A percentile compares a stretch with the other conserved stretches of the same genome.
Evolutionary conservation across 2,797 vertebrate genomes (phyloP).

Genomic region (Podarcis siculus): DNA sequence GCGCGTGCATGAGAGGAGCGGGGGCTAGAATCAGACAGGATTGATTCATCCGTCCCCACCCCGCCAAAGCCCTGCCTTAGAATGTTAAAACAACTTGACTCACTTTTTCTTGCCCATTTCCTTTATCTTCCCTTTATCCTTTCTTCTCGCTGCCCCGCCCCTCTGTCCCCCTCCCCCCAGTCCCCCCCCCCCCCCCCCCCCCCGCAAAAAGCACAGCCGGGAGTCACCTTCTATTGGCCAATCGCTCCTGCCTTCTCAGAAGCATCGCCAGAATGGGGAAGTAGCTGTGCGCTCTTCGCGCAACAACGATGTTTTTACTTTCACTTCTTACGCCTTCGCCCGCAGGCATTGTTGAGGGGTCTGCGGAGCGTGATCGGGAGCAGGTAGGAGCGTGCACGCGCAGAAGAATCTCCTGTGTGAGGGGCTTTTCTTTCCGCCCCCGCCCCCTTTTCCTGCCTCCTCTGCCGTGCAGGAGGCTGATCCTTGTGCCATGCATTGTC

Average conservation of each 20-base stretch:
- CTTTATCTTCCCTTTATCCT: no score
- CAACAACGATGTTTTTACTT: neutral
- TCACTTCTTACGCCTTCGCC: neutral
- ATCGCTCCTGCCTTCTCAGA: neutral
- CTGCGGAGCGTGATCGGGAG: neutral
- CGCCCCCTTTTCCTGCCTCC: no score
- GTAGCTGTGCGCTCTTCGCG: rapidly evolving
- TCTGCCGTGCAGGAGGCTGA: neutral
- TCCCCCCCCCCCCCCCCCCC: rapidly evolving
- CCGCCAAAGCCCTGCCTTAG: neutral
- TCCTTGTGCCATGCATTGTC: neutral
- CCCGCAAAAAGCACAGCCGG: no score
- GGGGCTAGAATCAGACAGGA: neutral
- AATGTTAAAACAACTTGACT: neutral
- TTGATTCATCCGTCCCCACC: neutral
- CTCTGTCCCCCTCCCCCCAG: rapidly evolving
- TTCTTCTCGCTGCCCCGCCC: no score
- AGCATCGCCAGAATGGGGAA: neutral
- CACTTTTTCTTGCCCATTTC: neutral
- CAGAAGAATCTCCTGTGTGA: no score
- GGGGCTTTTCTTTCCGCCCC: neutral
- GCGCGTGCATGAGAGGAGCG: neutral
- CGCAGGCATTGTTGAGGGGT: rapidly evolving
- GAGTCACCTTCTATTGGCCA: neutral
- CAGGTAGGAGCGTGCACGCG: neutral